Evolutionary conservation across 2,113 vertebrate species (phyloP), one percentile per base, ranked within the genome.

Genomic region (Charadrius vociferus): DNA sequence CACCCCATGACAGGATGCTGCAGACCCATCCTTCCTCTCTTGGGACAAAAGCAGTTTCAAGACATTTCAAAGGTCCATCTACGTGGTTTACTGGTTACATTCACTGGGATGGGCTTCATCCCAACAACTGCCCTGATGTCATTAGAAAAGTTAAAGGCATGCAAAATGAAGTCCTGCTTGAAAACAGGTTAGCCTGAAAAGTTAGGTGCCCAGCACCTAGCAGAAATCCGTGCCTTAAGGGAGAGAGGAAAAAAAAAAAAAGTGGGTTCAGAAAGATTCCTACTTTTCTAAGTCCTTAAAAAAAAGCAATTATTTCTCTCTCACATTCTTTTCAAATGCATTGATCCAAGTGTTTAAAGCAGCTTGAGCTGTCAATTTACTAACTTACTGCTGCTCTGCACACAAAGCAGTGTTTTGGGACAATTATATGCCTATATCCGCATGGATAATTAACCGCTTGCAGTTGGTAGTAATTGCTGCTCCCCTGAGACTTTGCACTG

Each of bases 1-100:
- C 45, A 37, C 23, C 20, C 7, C 2, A 1, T 1, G 0, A 36
- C 0, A 47, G 7, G 15, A 73, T 23, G 56, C 61, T 88, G 36
- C n/a, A 81, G 45, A 66, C 4, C 34, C 15, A 22, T 62, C 21
- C 66, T 59, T 20, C 32, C 43, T 9, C 13, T 43, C 56, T 9
- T 36, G 14, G 45, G 36, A 74, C 29, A 74, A 80, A 68, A 58
- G 24, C 66, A 73, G 53, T 55, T 91, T 39, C 32, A 66, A 67
- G 27, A 32, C 2, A 73, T 45, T 62, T 75, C 56, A 45, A 58
- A 81, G 14, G 56, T 52, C 29, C 1, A 0, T 45, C 36, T 53
- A 14, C 53, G 26, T 23, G 2, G 1, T 45, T 50, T 24, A 78
- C 41, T 19, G 36, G 16, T 7, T 43, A 18, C 32, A 29, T 80